Percentiles rank a stretch among this genome's conserved stretches.
Conservation (phyloP, 2,888 invertebrate species). For the Agonopterix alstromeriana region DNA sequence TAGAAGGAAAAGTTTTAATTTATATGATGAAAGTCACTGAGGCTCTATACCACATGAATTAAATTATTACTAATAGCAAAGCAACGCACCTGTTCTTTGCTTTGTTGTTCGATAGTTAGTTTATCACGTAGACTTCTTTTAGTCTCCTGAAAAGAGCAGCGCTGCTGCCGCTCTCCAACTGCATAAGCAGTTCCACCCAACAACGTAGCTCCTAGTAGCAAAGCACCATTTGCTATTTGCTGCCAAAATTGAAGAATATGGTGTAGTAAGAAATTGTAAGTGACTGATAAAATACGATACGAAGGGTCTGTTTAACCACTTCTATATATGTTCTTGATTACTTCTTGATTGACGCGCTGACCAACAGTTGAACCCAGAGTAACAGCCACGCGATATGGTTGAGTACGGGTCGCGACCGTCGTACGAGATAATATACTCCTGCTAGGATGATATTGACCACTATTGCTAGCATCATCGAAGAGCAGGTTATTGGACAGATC, state of each 20-base stretch:
- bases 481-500: constrained; percentile 24
- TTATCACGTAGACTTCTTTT: constrained; percentile 94
- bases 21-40: neutral
- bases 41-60: neutral
- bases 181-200: constrained; percentile 79
- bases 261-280: constrained; percentile 1
- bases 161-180: constrained; percentile 91
- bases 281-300: no score
- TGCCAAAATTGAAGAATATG: constrained; percentile 32
- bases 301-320: no score
- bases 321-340: no score
- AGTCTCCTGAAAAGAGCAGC: constrained; percentile 92
- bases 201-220: constrained; percentile 83
- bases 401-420: constrained; percentile 65
- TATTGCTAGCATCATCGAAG: constrained; percentile 34
- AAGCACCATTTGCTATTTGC: constrained; percentile 83
- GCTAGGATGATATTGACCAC: constrained; percentile 37
- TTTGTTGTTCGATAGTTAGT: constrained; percentile 94
- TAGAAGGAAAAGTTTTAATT: constrained; percentile 56
- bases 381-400: constrained; percentile 82
- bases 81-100: constrained; percentile 89
- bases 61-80: neutral
- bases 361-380: constrained; percentile 61
- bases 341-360: constrained; percentile 52
- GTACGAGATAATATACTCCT: constrained; percentile 33